These are phyloP conservation scores for Penaeus vannamei DNA, from an alignment of 1,140 invertebrate genomes.

Conservation along the genomic window DNA sequence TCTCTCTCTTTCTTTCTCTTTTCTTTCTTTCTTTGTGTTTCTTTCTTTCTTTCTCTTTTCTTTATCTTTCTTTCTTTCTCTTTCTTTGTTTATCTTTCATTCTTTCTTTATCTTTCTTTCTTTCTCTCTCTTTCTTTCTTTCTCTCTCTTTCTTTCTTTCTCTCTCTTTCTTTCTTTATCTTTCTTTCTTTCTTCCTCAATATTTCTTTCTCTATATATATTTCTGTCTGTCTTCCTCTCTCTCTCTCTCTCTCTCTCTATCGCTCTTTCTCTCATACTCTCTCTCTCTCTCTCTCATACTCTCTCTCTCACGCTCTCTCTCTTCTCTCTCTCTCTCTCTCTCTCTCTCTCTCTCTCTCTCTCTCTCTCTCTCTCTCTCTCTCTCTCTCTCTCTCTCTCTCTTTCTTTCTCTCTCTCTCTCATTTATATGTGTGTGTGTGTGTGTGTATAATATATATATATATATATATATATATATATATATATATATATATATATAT, in stretches of 20 bases:
- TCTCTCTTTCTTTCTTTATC: background rate
- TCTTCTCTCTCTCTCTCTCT: background rate
- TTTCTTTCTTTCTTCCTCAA: background rate
- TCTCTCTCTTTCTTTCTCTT: background rate
- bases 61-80: background rate
- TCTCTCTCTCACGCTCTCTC: background rate
- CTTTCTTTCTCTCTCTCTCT: background rate
- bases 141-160: background rate
- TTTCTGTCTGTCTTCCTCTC: background rate
- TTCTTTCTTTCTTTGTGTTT: background rate
- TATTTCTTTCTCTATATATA: too few species aligned
- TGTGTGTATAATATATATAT: too few species aligned
- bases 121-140: background rate
- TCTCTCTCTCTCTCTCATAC: too few species aligned
- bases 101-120: too few species aligned
- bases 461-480: too few species aligned
- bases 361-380: background rate
- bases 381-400: background rate
- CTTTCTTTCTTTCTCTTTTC: background rate
- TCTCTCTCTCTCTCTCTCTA: background rate
- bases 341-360: background rate
- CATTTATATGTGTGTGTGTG: too few species aligned
- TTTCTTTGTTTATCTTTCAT: too few species aligned
- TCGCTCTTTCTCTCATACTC: background rate
- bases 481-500: too few species aligned